Evolutionary conservation across 2,888 invertebrate genomes (phyloP), one percentile per base, ranked within the genome.

Genomic region (Coenonympha glycerion): DNA sequence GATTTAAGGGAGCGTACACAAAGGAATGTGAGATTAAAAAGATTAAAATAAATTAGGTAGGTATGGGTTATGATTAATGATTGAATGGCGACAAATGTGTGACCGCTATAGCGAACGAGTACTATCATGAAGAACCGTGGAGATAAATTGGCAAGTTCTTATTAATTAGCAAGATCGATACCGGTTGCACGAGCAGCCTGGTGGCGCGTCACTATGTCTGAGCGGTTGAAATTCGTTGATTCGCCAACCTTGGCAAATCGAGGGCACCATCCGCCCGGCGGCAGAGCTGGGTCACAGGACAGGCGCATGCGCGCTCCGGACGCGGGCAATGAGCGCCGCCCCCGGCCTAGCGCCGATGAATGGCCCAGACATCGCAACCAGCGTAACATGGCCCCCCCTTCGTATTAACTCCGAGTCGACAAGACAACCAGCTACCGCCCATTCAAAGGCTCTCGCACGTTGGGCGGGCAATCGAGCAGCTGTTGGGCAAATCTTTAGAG

Each of bases 281-380:
- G 69, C 69, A 63, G 66, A 61, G 56, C 69, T 85, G 79, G 84
- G 85, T 85, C 86, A 84, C 76, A 67, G 76, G 74, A 73, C 53
- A 33, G 79, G 79, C 83, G 84, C 83, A 81, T 78, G 86, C 85
- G 77, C 71, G 58, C 60, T 76, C 80, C 81, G 82, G 83, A 84
- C 79, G 71, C 75, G 63, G 62, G 76, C 84, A 86, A 84, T 85
- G 80, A 83, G 78, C 78, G 67, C 79, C 80, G 82, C 85, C 84
- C 79, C 79, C 80, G 73, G 73, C 73, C 76, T 69, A 72, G 73
- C 71, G 69, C 68, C 67, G 66, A 76, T 79, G 79, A 82, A 80
- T 76, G 78, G 78, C 74, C 64, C 65, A 65, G 78, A 76, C 74
- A 45, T 42, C 50, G 51, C 65, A 59, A 60, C 81, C 75, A 72